These are phyloP conservation scores for Oreochromis niloticus DNA, from an alignment of 2,113 vertebrate species.

Conservation along the genomic window DNA sequence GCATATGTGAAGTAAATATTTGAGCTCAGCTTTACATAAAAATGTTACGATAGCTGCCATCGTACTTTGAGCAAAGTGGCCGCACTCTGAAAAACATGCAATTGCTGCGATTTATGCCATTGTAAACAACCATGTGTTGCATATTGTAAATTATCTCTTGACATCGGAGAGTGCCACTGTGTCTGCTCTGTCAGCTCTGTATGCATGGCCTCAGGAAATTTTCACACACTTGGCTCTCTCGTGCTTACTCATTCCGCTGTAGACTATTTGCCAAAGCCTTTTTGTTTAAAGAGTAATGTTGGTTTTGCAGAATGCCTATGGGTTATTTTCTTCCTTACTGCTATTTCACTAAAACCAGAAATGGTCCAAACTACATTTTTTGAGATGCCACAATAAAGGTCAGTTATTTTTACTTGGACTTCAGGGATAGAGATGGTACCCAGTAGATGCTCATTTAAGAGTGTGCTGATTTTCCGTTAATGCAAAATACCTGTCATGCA, in stretches of 20 bases:
- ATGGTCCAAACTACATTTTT: background rate
- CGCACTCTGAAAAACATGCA: background rate
- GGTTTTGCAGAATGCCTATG: background rate
- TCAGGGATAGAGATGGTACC: background rate
- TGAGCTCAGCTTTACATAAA: constrained; percentile 23
- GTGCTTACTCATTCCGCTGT: background rate
- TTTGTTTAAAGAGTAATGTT: background rate
- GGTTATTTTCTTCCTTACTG: background rate
- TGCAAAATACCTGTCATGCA: background rate
- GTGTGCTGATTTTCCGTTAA: background rate
- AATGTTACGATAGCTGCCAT: background rate
- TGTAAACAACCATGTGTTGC: constrained; percentile 8
- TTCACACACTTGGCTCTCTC: background rate
- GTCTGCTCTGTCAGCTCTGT: constrained; percentile 7
- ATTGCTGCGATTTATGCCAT: background rate
- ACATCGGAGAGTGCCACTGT: background rate
- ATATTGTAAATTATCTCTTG: constrained; percentile 13
- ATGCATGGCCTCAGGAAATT: constrained; percentile 1
- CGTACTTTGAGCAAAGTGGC: background rate
- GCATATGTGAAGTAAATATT: constrained; percentile 60
- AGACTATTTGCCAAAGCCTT: background rate
- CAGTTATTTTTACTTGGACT: background rate
- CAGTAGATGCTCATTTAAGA: background rate
- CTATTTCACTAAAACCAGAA: background rate
- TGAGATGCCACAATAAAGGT: background rate